Conservation (phyloP, 2,888 invertebrate genomes). For the Poecilus cupreus region DNA sequence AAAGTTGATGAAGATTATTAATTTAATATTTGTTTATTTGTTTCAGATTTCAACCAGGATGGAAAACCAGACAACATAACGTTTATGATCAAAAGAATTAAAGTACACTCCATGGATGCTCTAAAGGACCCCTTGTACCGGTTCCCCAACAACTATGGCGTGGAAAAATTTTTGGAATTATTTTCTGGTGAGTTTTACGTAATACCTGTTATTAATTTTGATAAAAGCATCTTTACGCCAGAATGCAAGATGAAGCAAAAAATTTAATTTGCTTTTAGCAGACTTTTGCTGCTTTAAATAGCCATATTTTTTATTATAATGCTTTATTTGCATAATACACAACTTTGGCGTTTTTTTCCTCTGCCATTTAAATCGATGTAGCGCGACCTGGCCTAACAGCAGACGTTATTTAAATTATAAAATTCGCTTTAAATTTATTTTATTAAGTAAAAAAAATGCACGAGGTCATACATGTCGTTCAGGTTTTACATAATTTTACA, state of each 20-base stretch:
- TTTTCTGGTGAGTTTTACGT: constrained; percentile 85
- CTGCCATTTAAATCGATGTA: constrained; percentile 7
- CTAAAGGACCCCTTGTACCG: constrained; percentile 90
- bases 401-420: constrained; percentile 25
- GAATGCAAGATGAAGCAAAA: constrained; percentile 6
- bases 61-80: constrained; percentile 94
- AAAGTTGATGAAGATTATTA: too few species aligned
- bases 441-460: background rate
- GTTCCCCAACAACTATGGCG: constrained; percentile 96
- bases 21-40: constrained; percentile 64
- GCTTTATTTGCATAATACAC: constrained; percentile 44
- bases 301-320: constrained; percentile 30
- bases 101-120: constrained; percentile 92
- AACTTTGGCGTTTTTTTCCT: constrained; percentile 26
- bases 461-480: background rate
- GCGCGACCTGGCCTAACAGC: background rate
- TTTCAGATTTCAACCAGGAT: constrained; percentile 93
- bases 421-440: background rate
- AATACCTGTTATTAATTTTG: constrained; percentile 27
- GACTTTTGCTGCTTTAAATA: constrained; percentile 9
- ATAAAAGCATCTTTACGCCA: constrained; percentile 2
- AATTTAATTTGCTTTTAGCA: constrained; percentile 26
- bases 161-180: constrained; percentile 97
- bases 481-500: background rate
- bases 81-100: constrained; percentile 96